Percentiles rank a stretch among this genome's conserved stretches.
These are phyloP conservation scores for Delia radicum DNA, from an alignment of 1,140 invertebrate genomes.

Conservation along the genomic window DNA sequence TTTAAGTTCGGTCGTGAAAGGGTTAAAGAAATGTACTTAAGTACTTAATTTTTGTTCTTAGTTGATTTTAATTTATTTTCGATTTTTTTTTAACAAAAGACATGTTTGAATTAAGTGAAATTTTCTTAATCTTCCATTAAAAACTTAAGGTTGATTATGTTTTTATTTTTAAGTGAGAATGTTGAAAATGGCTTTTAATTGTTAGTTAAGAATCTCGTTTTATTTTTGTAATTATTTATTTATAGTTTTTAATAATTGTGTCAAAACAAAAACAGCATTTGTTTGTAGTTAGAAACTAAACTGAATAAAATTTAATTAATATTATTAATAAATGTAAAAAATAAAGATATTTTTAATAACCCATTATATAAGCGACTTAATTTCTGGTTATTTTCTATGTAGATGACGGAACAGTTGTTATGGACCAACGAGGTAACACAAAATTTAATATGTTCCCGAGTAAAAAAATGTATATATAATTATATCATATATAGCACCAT, in stretches of 20 bases:
- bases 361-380: too few relatives aligned
- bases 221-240: not conserved
- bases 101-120: not conserved
- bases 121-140: too few relatives aligned
- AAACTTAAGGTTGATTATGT: too few relatives aligned
- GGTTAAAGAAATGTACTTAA: not conserved
- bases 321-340: not conserved
- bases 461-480: too few relatives aligned
- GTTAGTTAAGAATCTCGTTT: not conserved
- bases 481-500: too few relatives aligned
- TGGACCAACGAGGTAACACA: too few relatives aligned
- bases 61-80: not conserved
- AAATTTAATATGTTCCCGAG: too few relatives aligned
- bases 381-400: too few relatives aligned
- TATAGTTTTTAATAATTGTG: not conserved
- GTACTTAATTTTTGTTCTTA: not conserved
- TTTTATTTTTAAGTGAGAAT: too few relatives aligned
- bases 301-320: not conserved
- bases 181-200: too few relatives aligned
- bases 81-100: not conserved
- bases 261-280: not conserved
- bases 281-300: not conserved
- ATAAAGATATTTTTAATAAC: not conserved
- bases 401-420: too few relatives aligned
- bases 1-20: too few relatives aligned